These are phyloP conservation scores for Crepidodera aurea DNA, from an alignment of 2,888 invertebrate genomes.

Conservation along the genomic window DNA sequence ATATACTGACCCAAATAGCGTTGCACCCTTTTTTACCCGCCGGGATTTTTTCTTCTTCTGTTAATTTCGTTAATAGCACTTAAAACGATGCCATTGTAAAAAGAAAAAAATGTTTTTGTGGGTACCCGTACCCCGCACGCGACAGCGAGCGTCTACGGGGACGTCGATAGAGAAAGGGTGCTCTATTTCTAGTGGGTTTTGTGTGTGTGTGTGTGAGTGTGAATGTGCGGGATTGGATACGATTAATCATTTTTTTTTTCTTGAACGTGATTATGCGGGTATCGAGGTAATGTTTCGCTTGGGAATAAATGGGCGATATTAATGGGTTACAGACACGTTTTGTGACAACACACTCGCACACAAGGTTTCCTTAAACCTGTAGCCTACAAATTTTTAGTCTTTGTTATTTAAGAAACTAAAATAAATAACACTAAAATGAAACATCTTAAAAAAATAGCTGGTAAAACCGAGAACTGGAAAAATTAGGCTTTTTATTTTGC, in stretches of 20 bases:
- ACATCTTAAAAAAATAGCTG: too few species aligned
- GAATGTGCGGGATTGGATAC: constrained; percentile 9
- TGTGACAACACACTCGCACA: too few species aligned
- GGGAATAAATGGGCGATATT: constrained; percentile 1
- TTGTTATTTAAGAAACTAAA: too few species aligned
- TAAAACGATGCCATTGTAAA: constrained; percentile 39
- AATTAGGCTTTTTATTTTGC: too few species aligned
- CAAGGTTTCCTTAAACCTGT: too few species aligned
- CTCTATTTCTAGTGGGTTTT: not conserved
- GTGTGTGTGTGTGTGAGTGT: constrained; percentile 7
- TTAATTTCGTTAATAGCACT: constrained; percentile 48
- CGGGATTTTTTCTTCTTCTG: constrained; percentile 40
- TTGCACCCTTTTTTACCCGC: constrained; percentile 21
- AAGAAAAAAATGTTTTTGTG: constrained; percentile 17
- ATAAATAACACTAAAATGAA: too few species aligned
- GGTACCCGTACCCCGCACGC: constrained; percentile 12
- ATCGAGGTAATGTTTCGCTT: constrained; percentile 14
- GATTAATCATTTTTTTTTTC: constrained; percentile 27
- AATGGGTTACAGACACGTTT: constrained; percentile 18
- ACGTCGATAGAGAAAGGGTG: not conserved
- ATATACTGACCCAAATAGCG: constrained; percentile 29
- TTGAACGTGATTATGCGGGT: constrained; percentile 17
- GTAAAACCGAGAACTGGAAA: too few species aligned
- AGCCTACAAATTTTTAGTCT: too few species aligned
- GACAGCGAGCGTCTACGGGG: not conserved